Base-by-base conservation (phyloP, 1,140 invertebrate genomes). In the Akabosia matsudoensis region DNA sequence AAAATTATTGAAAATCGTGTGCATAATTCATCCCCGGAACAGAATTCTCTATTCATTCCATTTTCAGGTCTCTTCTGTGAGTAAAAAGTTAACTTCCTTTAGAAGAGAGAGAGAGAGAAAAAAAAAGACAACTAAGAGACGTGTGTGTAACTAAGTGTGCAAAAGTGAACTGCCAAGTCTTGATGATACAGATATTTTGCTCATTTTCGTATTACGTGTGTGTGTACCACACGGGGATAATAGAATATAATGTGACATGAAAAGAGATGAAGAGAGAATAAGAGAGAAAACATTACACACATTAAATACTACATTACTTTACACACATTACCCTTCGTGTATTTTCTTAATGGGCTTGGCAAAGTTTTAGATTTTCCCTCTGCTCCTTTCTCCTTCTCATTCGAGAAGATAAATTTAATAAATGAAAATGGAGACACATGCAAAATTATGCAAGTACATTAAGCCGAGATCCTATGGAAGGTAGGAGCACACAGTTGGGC, bases 1-100 rank as follows among this genome's bases (percentile, higher is more conserved):
- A 67, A 45, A 67, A 67, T 67, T 67, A 67, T 67, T 67, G 61
- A 67, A 67, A 67, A 67, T 67, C 3, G 61, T 28, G 22, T 67
- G 61, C 61, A 67, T 67, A 67, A 67, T 67, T 67, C 31, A 67
- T 67, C 22, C 61, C 22, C 61, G 10, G 61, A 28, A 30, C 28
- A 67, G 61, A 30, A 10, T 45, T n/a, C 18, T 45, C 37, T 18
- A 45, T 45, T 45, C 37, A 45, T 45, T 45, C 18, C 37, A n/a
- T n/a, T n/a, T n/a, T n/a, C n/a, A n/a, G n/a, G n/a, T n/a, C n/a
- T n/a, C n/a, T n/a, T n/a, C n/a, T n/a, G n/a, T n/a, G n/a, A n/a
- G n/a, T n/a, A n/a, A n/a, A n/a, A n/a, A n/a, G n/a, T n/a, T n/a
- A n/a, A n/a, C n/a, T n/a, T n/a, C n/a, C n/a, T 61, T 22, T 24